A percentile compares a stretch with the other conserved stretches of the same genome.
These are phyloP conservation scores for Ceratina australensis DNA, from an alignment of 1,140 invertebrate genomes.

Conservation along the genomic window DNA sequence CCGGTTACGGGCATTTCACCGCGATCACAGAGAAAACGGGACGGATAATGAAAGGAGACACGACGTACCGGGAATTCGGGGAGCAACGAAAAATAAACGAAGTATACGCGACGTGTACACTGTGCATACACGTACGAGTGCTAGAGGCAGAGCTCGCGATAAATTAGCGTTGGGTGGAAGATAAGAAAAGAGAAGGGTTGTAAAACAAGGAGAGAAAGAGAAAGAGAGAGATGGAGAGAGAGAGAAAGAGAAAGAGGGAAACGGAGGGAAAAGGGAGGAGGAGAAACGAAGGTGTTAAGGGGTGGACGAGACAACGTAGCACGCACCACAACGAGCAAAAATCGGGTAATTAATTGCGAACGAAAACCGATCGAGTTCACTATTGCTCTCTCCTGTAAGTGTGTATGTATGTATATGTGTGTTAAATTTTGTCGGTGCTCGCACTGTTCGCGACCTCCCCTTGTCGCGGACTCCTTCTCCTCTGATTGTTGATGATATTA, in stretches of 20 bases:
- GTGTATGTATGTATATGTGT: neutral
- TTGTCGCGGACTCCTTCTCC: conserved; percentile 38
- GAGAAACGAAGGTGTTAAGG: conserved; percentile 3
- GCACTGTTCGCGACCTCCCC: conserved; percentile 41
- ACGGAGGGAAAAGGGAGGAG: neutral
- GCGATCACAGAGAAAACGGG: conserved; percentile 25
- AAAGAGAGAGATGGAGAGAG: neutral
- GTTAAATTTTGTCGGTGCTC: conserved; percentile 25
- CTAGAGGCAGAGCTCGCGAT: conserved; percentile 1
- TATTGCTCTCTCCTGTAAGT: conserved; percentile 13
- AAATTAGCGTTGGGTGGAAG: neutral
- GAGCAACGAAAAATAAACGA: neutral
- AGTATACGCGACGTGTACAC: neutral
- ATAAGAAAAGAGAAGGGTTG: conserved; percentile 4
- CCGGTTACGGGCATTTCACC: conserved; percentile 61
- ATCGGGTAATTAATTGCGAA: conserved; percentile 42
- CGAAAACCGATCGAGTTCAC: conserved; percentile 24
- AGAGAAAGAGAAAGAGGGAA: conserved; percentile 1
- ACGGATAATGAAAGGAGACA: conserved; percentile 17
- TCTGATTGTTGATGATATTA: conserved; percentile 24
- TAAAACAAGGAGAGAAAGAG: conserved; percentile 8
- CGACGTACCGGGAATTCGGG: too few species aligned
- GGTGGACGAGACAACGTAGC: conserved; percentile 24
- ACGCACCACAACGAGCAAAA: conserved; percentile 41
- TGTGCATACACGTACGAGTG: neutral